Percentiles rank a stretch among this genome's conserved stretches.
phyloP scores from a whole-genome alignment of 2,888 invertebrate species.

The Melinaea menophilus region DNA sequence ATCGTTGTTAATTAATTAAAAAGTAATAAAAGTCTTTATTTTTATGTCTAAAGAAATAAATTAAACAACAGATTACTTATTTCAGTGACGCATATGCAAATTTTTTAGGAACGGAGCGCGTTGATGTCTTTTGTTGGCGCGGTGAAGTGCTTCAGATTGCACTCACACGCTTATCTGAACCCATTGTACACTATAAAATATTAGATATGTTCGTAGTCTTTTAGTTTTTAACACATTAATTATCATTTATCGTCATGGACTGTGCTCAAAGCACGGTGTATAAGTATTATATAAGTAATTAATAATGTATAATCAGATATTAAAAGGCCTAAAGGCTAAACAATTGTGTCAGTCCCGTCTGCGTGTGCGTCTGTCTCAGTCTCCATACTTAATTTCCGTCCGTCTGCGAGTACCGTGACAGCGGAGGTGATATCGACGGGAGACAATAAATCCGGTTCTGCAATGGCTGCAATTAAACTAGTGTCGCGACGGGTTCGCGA shows the following conservation, averaged over 20 bases:
- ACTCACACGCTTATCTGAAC: conserved; percentile 29
- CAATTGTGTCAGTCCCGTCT: background rate
- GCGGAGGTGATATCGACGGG: conserved; percentile 62
- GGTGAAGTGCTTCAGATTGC: conserved; percentile 31
- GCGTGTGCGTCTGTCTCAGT: conserved; percentile 3
- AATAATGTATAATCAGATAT: conserved; percentile 12
- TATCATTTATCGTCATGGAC: too few species aligned
- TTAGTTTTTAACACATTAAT: too few species aligned
- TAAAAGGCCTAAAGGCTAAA: background rate
- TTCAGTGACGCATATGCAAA: background rate
- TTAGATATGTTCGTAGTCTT: too few species aligned
- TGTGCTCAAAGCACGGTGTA: background rate
- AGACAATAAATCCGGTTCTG: conserved; percentile 76
- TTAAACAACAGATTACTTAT: background rate
- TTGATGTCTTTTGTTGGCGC: conserved; percentile 62
- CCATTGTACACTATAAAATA: conserved; percentile 4
- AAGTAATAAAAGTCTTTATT: background rate
- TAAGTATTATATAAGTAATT: conserved; percentile 2
- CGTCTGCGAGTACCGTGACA: conserved; percentile 40
- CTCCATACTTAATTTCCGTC: conserved; percentile 29
- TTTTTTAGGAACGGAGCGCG: conserved; percentile 36
- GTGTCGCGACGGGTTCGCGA: conserved; percentile 71
- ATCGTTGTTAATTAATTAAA: background rate
- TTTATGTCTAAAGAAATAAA: background rate
- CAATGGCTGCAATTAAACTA: conserved; percentile 74